phyloP scores from a whole-genome alignment of 2,113 vertebrate genomes.

The Mobula hypostoma region DNA sequence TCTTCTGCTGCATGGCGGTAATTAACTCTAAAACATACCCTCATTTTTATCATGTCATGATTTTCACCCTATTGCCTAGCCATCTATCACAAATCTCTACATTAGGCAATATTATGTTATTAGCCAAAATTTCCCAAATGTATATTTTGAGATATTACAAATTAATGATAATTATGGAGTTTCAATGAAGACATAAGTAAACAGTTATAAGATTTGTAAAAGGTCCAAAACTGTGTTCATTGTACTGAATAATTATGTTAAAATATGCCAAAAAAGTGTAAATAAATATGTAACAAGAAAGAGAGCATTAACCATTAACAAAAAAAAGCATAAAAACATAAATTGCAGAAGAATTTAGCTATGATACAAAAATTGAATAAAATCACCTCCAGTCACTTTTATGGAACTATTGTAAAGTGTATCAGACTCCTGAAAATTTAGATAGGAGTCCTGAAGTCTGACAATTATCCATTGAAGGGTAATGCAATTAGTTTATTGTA shows the following conservation, averaged over 20 bases:
- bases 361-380: neutral
- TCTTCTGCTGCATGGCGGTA: neutral
- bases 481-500: conserved; percentile 38
- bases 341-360: neutral
- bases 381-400: conserved; percentile 25
- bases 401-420: conserved; percentile 25
- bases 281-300: neutral
- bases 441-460: conserved; percentile 32
- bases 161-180: neutral
- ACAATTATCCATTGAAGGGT: conserved; percentile 32
- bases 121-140: neutral
- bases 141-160: neutral
- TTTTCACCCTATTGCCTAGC: neutral
- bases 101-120: neutral
- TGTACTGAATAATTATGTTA: neutral
- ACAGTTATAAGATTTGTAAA: neutral
- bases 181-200: neutral
- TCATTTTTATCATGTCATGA: neutral
- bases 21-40: neutral
- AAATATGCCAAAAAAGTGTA: neutral
- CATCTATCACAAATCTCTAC: neutral
- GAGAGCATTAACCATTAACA: neutral
- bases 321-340: neutral
- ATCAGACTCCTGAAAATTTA: conserved; percentile 30
- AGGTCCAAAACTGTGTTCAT: neutral